Conservation (phyloP, 2,113 vertebrate genomes). For the Cyprinus carpio region DNA sequence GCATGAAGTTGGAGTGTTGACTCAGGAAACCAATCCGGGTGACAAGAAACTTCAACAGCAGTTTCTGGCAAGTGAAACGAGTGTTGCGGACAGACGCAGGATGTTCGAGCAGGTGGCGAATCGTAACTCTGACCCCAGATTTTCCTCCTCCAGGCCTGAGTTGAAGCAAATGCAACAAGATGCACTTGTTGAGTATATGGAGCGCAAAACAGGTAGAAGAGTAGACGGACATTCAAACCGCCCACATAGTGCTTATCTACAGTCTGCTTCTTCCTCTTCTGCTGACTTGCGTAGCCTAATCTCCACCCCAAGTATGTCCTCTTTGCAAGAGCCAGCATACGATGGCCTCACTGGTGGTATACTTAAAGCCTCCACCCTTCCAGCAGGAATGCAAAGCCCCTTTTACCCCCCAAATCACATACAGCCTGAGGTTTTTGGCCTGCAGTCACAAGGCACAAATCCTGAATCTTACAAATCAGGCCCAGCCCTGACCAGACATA, state of each 20-base stretch:
- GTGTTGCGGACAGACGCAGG: constrained; percentile 85
- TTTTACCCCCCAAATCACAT: constrained; percentile 58
- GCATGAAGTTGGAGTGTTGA: constrained; percentile 86
- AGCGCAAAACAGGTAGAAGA: constrained; percentile 82
- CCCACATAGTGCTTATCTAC: constrained; percentile 77
- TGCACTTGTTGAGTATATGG: constrained; percentile 85
- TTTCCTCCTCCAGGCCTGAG: constrained; percentile 76
- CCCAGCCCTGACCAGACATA: constrained; percentile 22
- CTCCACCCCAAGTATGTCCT: constrained; percentile 82
- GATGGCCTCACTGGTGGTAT: constrained; percentile 56
- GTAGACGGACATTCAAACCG: constrained; percentile 66
- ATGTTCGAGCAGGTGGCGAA: constrained; percentile 82
- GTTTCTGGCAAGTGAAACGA: constrained; percentile 76
- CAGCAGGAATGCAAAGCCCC: constrained; percentile 58
- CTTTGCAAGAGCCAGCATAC: constrained; percentile 79
- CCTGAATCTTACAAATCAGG: constrained; percentile 41
- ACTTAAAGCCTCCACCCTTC: constrained; percentile 66
- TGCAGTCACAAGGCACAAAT: constrained; percentile 53
- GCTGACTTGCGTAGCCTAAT: constrained; percentile 77
- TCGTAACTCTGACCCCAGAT: constrained; percentile 66
- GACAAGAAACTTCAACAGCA: constrained; percentile 64
- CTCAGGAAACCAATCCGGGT: constrained; percentile 65
- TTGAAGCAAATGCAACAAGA: constrained; percentile 90
- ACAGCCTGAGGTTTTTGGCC: constrained; percentile 51
- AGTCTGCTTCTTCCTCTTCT: constrained; percentile 49